Percentiles rank a stretch among this genome's conserved stretches.
Evolutionary conservation across 2,113 vertebrate species (phyloP).

Genomic region (Hippocampus comes): DNA sequence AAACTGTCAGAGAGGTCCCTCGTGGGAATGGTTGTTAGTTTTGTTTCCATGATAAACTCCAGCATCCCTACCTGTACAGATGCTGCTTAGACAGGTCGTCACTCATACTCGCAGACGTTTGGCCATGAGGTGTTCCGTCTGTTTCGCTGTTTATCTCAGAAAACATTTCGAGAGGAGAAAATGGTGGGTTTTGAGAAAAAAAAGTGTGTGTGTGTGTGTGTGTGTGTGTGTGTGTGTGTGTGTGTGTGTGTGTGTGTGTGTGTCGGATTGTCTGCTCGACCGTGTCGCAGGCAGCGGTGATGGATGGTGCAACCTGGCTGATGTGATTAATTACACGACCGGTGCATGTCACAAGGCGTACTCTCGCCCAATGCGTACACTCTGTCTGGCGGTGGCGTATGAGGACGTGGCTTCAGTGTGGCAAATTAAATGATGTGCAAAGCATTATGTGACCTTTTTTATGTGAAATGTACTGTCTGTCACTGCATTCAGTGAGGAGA

Average conservation of each 20-base stretch:
- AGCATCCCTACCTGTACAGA: constrained; percentile 2
- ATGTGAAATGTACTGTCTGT: neutral
- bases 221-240: no score
- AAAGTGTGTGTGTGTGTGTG: neutral
- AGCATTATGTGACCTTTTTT: neutral
- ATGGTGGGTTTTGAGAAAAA: neutral
- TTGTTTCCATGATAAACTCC: neutral
- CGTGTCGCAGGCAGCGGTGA: constrained; percentile 43
- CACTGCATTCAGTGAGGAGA: neutral
- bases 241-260: constrained; percentile 1
- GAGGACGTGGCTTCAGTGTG: no score
- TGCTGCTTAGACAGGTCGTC: constrained; percentile 31
- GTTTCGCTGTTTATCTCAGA: constrained; percentile 28
- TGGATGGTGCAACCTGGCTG: constrained; percentile 49
- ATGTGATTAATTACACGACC: constrained; percentile 60
- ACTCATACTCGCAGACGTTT: constrained; percentile 17
- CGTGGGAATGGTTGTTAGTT: neutral
- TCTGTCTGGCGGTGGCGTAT: neutral
- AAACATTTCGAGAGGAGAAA: constrained; percentile 29
- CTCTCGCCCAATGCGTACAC: constrained; percentile 36
- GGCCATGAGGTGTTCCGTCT: constrained; percentile 21
- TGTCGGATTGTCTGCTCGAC: constrained; percentile 17
- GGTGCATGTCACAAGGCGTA: constrained; percentile 34
- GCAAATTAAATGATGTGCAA: neutral
- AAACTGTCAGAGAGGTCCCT: neutral